Conservation (phyloP, 2,888 invertebrate genomes). For the Spialia ferax region DNA sequence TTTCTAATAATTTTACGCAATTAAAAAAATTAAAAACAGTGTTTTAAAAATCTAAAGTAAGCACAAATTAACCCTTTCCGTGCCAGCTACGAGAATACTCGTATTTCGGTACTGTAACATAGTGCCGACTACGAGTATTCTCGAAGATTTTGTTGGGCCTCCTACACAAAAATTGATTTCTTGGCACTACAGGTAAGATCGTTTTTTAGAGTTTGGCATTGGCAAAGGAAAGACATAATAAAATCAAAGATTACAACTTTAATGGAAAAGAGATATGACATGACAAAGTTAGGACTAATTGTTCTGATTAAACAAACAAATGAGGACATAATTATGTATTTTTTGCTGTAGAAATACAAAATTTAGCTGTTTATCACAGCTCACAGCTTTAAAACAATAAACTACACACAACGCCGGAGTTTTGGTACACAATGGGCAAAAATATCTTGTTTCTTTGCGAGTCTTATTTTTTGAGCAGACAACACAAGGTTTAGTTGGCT, state of each 20-base stretch:
- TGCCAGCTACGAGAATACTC: slow-evolving; percentile 10
- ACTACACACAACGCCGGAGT: slow-evolving; percentile 40
- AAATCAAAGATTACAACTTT: slow-evolving; percentile 5
- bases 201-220: slow-evolving; percentile 4
- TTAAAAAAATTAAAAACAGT: no score
- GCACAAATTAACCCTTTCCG: slow-evolving; percentile 5
- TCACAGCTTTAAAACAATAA: slow-evolving; percentile 36
- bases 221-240: slow-evolving; percentile 6
- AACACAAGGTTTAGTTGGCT: slow-evolving; percentile 41
- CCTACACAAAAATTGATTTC: neutral
- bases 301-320: slow-evolving; percentile 7
- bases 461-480: slow-evolving; percentile 45
- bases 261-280: slow-evolving; percentile 10
- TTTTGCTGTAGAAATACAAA: slow-evolving; percentile 1
- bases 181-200: neutral
- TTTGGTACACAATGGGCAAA: slow-evolving; percentile 42
- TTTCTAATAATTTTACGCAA: no score
- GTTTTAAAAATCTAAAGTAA: no score
- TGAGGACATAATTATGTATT: neutral
- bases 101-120: slow-evolving; percentile 2
- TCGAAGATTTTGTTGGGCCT: neutral
- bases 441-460: slow-evolving; percentile 40
- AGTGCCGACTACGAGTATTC: slow-evolving; percentile 8
- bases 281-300: slow-evolving; percentile 5
- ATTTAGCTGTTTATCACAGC: slow-evolving; percentile 37